Percentiles rank a stretch among this genome's conserved stretches.
Evolutionary conservation across 1,140 invertebrate genomes (phyloP).

Genomic region (Nymphalis io): DNA sequence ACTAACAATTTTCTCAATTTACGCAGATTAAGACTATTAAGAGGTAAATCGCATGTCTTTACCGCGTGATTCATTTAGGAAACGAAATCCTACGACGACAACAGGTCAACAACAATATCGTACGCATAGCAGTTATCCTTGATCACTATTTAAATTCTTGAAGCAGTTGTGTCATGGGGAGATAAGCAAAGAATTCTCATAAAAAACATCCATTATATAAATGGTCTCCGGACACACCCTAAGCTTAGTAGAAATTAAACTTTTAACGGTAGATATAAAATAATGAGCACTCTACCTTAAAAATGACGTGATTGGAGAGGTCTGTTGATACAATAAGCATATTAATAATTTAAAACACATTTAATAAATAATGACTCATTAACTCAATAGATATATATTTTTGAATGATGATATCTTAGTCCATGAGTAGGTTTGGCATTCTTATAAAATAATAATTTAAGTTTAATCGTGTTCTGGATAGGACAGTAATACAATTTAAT

Average conservation of each 20-base stretch:
- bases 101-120: neutral
- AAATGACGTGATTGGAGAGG: neutral
- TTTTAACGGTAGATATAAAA: neutral
- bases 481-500: too few relatives aligned
- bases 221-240: slow-evolving; percentile 27
- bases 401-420: too few relatives aligned
- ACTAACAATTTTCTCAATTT: slow-evolving; percentile 43
- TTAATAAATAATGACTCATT: slow-evolving; percentile 19
- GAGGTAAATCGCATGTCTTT: neutral
- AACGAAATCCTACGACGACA: neutral
- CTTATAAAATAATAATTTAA: slow-evolving; percentile 7
- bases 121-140: slow-evolving; percentile 22
- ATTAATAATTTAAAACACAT: slow-evolving; percentile 12
- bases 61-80: neutral
- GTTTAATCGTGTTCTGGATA: too few relatives aligned
- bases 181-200: slow-evolving; percentile 26
- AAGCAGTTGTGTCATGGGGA: slow-evolving; percentile 24
- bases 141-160: slow-evolving; percentile 18
- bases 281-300: neutral
- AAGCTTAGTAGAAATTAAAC: slow-evolving; percentile 3
- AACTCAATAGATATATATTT: neutral
- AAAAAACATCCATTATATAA: slow-evolving; percentile 30
- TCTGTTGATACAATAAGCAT: neutral
- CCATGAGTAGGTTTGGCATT: neutral
- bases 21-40: slow-evolving; percentile 15